Conservation (phyloP, 2,797 vertebrate genomes). For the Sarcoramphus papa region DNA sequence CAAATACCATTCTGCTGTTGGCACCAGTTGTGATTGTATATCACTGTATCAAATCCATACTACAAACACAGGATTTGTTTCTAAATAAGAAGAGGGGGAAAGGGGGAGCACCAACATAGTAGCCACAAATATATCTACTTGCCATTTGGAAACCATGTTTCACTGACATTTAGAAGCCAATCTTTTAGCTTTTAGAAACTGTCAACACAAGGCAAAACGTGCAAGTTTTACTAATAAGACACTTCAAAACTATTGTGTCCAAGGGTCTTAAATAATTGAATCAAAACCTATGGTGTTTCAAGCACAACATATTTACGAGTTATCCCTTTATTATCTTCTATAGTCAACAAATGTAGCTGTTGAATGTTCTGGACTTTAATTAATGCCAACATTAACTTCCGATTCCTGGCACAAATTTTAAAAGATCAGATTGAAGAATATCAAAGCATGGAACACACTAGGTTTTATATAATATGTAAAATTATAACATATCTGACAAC, state of each 20-base stretch:
- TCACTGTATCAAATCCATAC: background rate
- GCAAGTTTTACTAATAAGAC: background rate
- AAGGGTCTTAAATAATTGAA: background rate
- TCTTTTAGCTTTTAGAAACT: background rate
- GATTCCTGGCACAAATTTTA: slow-evolving; percentile 18
- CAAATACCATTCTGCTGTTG: background rate
- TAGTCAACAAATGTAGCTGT: background rate
- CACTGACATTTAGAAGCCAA: background rate
- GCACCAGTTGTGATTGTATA: background rate
- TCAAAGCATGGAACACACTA: background rate
- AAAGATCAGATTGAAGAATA: slow-evolving; percentile 30
- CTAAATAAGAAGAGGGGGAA: background rate
- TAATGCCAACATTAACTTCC: background rate
- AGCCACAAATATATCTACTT: background rate
- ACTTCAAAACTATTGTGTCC: background rate
- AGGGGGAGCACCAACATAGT: background rate
- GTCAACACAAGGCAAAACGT: background rate
- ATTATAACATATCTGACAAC: background rate
- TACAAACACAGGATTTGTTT: background rate
- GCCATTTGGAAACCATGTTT: background rate
- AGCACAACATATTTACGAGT: background rate
- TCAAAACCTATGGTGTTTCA: slow-evolving; percentile 39
- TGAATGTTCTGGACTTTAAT: background rate
- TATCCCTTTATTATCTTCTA: background rate
- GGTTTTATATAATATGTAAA: background rate